Evolutionary conservation across 2,113 vertebrate species (phyloP).

Genomic region (Poeciliopsis occidentalis): DNA sequence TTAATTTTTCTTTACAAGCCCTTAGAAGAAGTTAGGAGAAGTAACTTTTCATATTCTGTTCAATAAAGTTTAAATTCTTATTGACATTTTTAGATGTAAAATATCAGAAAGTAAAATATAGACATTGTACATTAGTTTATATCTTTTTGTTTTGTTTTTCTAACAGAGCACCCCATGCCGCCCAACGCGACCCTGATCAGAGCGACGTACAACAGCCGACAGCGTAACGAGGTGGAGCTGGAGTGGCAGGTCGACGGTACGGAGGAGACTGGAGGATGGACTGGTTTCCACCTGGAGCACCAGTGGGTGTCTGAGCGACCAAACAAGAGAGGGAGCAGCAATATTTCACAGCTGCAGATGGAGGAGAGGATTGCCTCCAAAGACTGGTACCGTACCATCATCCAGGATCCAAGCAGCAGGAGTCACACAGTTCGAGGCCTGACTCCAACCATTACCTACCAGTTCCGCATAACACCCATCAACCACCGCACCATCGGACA

Average conservation of each 20-base stretch:
- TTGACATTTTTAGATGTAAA: too few species aligned
- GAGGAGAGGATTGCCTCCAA: constrained; percentile 8
- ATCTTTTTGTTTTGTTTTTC: not conserved
- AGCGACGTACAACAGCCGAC: constrained; percentile 78
- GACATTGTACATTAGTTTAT: not conserved
- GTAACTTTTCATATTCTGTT: too few species aligned
- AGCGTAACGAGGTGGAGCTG: constrained; percentile 85
- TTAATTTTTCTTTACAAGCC: not conserved
- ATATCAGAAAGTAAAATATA: too few species aligned
- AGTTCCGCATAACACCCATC: constrained; percentile 85
- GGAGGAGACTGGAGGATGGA: constrained; percentile 68
- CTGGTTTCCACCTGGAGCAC: constrained; percentile 86
- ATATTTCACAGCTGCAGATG: constrained; percentile 1
- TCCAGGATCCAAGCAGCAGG: constrained; percentile 80
- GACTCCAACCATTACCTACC: constrained; percentile 82
- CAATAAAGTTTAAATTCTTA: too few species aligned
- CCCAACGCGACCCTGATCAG: constrained; percentile 88
- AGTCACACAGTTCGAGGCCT: constrained; percentile 79
- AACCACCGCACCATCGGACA: constrained; percentile 87
- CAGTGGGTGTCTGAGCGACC: constrained; percentile 63
- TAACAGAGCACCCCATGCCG: constrained; percentile 84
- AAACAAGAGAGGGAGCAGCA: constrained; percentile 16
- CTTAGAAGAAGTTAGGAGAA: too few species aligned
- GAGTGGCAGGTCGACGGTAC: constrained; percentile 80
- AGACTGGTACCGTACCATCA: constrained; percentile 81